Evolutionary conservation across 2,888 invertebrate genomes (phyloP), one percentile per base, ranked within the genome.

Genomic region (Stegophylla sp.): DNA sequence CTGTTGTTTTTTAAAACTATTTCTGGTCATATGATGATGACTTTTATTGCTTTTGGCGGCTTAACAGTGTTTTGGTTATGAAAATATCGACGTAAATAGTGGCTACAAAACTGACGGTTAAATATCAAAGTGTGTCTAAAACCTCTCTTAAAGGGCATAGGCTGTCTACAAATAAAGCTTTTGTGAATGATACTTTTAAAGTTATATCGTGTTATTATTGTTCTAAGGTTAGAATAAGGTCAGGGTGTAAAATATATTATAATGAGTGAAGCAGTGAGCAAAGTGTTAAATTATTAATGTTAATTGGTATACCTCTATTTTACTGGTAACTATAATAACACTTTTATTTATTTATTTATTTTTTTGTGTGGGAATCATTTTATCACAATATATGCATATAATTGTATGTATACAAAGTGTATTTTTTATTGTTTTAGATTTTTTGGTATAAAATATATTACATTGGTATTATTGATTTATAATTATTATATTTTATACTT

Each of bases 201-300:
- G 26, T 26, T 53, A 76, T 66, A 43, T 23, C 64, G 51, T 34
- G n/a, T 34, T 53, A 17, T 74, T 51, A 34, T 48, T 48, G 28
- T 48, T 20, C 15, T 63, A 61, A 41, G 20, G 26, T 34, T 10
- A 20, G 26, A 74, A 74, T 74, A 48, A 34, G 45, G 48, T 74
- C 48, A 74, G 15, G 13, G 53, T 20, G n/a, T n/a, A n/a, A n/a
- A n/a, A n/a, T 41, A 66, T 15, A 17, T n/a, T 34, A 23, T 17
- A 23, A 26, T 26, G 26, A 5, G 1, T 7, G 53, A 20, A 1
- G 3, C 23, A 56, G 56, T 23, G 56, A 56, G 23, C 12, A 56
- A 34, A 34, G 12, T 10, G 20, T 56, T 23, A 56, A 56, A 20
- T 23, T 56, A 20, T 56, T 20, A 23, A 23, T 10, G 12, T 56